These are phyloP conservation scores for Lasioglossum lativentre DNA, from an alignment of 2,888 invertebrate genomes.

Conservation along the genomic window DNA sequence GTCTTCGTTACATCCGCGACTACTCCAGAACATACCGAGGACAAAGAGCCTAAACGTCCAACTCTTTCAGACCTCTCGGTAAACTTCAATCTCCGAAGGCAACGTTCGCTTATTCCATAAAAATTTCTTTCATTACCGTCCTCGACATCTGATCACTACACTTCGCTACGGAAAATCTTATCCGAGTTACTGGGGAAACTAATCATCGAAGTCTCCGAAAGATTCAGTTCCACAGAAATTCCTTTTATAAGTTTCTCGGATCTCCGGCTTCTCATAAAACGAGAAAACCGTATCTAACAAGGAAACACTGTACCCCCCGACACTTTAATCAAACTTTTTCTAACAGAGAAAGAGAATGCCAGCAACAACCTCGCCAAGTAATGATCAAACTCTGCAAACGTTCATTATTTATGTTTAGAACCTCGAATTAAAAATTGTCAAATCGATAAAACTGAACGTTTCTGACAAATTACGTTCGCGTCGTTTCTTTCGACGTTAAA, in stretches of 20 bases:
- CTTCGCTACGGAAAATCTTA: not conserved
- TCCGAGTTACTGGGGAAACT: not conserved
- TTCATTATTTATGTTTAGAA: not conserved
- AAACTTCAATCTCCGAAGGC: not conserved
- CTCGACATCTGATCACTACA: not conserved
- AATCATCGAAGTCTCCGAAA: constrained; percentile 7
- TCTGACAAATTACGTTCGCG: no score
- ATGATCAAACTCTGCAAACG: not conserved
- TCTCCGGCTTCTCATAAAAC: not conserved
- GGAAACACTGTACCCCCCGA: not conserved
- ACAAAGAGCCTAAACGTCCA: not conserved
- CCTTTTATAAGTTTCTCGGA: not conserved
- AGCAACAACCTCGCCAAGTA: not conserved
- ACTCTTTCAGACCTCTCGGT: no score
- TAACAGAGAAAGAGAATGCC: not conserved
- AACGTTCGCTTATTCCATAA: not conserved
- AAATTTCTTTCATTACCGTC: not conserved
- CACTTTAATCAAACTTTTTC: constrained; percentile 4
- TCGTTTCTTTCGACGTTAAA: no score
- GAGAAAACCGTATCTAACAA: not conserved
- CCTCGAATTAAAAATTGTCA: not conserved
- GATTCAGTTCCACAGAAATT: not conserved
- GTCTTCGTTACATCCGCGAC: not conserved
- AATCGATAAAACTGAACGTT: no score
- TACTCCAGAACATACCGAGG: no score